Percentiles rank a stretch among this genome's conserved stretches.
These are phyloP conservation scores for Trematomus loennbergii DNA, from an alignment of 2,113 vertebrate species.

Conservation along the genomic window DNA sequence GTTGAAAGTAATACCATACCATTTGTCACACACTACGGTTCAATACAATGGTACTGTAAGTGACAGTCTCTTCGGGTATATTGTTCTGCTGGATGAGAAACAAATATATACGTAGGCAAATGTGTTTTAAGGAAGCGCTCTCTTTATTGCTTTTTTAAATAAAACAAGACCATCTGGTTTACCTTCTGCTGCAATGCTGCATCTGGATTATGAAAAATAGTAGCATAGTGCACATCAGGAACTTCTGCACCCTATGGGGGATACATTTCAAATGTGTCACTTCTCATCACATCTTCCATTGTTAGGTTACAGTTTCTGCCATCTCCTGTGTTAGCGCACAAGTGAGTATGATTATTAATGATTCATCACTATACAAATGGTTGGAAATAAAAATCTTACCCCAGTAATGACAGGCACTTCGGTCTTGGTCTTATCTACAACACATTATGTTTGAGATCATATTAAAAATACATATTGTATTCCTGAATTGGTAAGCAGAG, in stretches of 20 bases:
- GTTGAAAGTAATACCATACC: background rate
- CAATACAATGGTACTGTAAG: conserved; percentile 7
- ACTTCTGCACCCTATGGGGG: background rate
- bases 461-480: background rate
- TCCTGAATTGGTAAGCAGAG: background rate
- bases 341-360: background rate
- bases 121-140: background rate
- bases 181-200: background rate
- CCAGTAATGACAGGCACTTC: background rate
- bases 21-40: background rate
- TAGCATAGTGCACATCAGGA: background rate
- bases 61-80: background rate
- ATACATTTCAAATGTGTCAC: background rate
- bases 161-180: background rate
- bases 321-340: background rate
- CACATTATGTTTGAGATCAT: background rate
- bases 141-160: background rate
- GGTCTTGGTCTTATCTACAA: conserved; percentile 18
- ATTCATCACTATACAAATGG: background rate
- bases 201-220: background rate
- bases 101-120: background rate
- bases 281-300: background rate
- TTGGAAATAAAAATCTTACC: conserved; percentile 29
- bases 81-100: background rate
- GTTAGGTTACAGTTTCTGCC: background rate